Evolutionary conservation across 2,888 invertebrate genomes (phyloP), one percentile per base, ranked within the genome.

Genomic region (Chrysopilus asiliformis): DNA sequence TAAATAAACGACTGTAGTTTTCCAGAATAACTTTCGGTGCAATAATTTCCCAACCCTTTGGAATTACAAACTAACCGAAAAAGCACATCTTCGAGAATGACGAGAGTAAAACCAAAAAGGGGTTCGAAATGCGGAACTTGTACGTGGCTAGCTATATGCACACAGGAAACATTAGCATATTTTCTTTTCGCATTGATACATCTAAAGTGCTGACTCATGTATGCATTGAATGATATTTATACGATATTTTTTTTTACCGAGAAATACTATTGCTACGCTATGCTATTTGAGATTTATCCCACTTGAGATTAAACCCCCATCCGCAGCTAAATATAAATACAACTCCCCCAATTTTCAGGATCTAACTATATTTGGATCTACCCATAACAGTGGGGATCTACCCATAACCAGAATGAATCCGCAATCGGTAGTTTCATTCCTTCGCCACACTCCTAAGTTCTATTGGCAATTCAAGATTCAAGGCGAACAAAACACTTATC

Each of bases 131-230:
- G 17, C 24, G 18, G 28, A 28, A 4, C 25, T 15, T 14, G 9
- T 20, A 13, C 27, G 10, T 26, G 9, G 18, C 19, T 16, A 10
- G n/a, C 20, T 16, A 19, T 7, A 32, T 13, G 24, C 24, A 34
- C n/a, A n/a, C n/a, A n/a, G n/a, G n/a, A n/a, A n/a, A n/a, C 31
- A 42, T 42, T 42, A 39, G 42, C 42, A 42, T 42, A 42, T 39
- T 39, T 39, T 42, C 36, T 33, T 42, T 37, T 36, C 36, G 22
- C 42, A 39, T 42, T 39, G 42, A 42, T 42, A 42, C 36, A 36
- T 36, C 36, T 27, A 36, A 39, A 42, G 42, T 42, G 42, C 42
- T 42, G 42, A 42, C 30, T 42, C 42, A 42, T 42, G 42, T 42
- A 42, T 42, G 42, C 42, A 39, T 39, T 39, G 30, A 37, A 37